Base-by-base conservation (phyloP, 2,113 vertebrate species). In the Phaethon lepturus region DNA sequence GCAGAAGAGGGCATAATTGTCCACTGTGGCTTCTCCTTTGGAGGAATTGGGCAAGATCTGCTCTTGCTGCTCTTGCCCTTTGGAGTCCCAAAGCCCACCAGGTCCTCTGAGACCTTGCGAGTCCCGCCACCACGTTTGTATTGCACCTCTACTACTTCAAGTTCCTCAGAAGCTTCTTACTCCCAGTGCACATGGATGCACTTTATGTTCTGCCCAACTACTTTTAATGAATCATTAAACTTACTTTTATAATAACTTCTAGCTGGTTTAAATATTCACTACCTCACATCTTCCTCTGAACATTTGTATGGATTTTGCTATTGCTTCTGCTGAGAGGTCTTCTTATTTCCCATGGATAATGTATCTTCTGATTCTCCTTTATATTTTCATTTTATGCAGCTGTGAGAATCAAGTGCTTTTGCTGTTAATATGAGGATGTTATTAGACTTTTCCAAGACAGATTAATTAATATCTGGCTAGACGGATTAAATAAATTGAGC, bases 391-490 rank as follows among this genome's bases (percentile, higher is more conserved):
- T 85, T 74, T n/a, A 59, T 62, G 44, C 14, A 67, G 17, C 56
- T 78, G n/a, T 73, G 47, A 67, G 62, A 85, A 84, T 58, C 31
- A 28, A 84, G 22, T 8, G 31, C 16, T 77, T 86, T 79, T 82
- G 15, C 82, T 72, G n/a, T 63, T 71, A 92, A 71, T 50, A 24
- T 38, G 44, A 85, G 55, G 33, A 15, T 55, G 25, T 49, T 16
- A 12, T 67, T 66, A 92, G 56, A 78, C 24, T 86, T 88, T 50
- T 72, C 60, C 83, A 59, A 62, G 79, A 82, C 75, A 73, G 12
- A 85, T 64, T 79, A 85, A 92, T 90, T 93, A 81, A 67, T 79
- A 82, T 47, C 29, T 88, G 44, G 40, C 42, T 78, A 53, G 78
- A 15, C 53, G 56, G 38, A 62, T 90, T 81, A 71, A 69, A 31